These are phyloP conservation scores for Coracopsis vasa DNA, from an alignment of 2,113 vertebrate genomes.

Conservation along the genomic window DNA sequence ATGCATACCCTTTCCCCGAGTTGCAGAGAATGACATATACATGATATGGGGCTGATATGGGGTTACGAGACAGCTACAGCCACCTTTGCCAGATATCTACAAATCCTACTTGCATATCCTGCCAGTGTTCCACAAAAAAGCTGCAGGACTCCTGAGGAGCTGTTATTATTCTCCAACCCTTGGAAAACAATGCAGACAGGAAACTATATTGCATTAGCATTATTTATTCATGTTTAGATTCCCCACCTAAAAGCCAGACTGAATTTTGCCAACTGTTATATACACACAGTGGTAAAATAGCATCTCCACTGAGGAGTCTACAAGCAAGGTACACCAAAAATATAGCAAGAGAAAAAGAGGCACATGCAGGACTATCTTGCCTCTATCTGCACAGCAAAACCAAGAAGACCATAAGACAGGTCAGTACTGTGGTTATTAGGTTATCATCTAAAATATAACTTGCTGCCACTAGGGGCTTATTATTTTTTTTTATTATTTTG, in stretches of 20 bases:
- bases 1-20: not conserved
- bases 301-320: not conserved
- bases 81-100: not conserved
- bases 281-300: not conserved
- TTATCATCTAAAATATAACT: not conserved
- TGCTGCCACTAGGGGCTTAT: not conserved
- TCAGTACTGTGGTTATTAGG: not conserved
- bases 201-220: not conserved
- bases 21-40: not conserved
- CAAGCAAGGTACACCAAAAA: not conserved
- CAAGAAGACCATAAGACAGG: not conserved
- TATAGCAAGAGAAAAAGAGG: not conserved
- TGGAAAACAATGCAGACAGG: not conserved
- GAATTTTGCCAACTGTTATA: not conserved
- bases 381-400: not conserved
- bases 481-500: not conserved
- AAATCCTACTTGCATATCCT: not conserved
- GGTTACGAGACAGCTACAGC: not conserved
- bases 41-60: rapidly evolving
- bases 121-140: not conserved
- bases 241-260: not conserved
- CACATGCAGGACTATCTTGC: not conserved
- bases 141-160: not conserved
- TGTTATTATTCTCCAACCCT: not conserved
- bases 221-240: not conserved